A percentile compares a stretch with the other conserved stretches of the same genome.
Evolutionary conservation across 2,797 vertebrate species (phyloP).

Genomic region (Silurus aristotelis): DNA sequence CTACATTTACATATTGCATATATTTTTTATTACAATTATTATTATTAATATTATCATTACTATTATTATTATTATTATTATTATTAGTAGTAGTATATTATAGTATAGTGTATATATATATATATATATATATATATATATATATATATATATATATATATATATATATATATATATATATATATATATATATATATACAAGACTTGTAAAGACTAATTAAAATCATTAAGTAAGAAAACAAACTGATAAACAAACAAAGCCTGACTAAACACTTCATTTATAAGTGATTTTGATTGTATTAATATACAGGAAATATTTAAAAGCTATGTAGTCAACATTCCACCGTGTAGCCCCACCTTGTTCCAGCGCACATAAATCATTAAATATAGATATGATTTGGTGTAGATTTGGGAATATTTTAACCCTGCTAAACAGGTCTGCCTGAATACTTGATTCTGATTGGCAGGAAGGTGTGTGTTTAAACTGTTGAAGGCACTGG

Average conservation of each 20-base stretch:
- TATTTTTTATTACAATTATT: no score
- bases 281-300: neutral
- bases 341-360: neutral
- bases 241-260: neutral
- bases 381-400: no score
- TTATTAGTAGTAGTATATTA: no score
- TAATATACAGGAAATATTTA: neutral
- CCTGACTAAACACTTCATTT: neutral
- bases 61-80: no score
- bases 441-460: no score
- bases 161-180: no score
- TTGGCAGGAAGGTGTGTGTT: no score
- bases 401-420: neutral
- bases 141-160: no score
- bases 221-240: neutral
- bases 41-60: no score
- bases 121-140: neutral
- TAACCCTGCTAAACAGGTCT: neutral
- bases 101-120: neutral
- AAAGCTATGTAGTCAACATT: neutral
- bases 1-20: neutral
- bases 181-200: neutral
- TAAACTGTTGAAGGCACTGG: no score
- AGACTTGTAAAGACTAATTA: neutral
- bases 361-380: neutral